These are phyloP conservation scores for Lagopus muta DNA, from an alignment of 2,113 vertebrate species.

Conservation along the genomic window DNA sequence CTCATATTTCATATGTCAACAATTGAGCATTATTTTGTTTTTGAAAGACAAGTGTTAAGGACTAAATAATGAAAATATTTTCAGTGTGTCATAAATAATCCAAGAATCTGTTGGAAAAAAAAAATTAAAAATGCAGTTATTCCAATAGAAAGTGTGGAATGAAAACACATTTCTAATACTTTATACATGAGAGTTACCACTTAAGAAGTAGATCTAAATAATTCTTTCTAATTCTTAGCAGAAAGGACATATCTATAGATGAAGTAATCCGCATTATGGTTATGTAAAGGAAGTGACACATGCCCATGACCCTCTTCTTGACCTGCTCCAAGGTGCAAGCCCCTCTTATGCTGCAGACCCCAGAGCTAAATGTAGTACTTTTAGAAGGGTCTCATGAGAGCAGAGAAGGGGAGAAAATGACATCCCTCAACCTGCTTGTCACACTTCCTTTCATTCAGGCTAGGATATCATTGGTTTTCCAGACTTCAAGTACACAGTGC, in stretches of 20 bases:
- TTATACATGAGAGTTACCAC: neutral
- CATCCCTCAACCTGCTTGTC: neutral
- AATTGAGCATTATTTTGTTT: neutral
- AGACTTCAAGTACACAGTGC: neutral
- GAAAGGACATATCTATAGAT: neutral
- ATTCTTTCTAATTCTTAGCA: neutral
- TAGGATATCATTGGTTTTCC: neutral
- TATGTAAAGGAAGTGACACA: neutral
- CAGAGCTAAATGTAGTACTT: neutral
- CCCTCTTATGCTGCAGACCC: neutral
- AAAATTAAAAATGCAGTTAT: neutral
- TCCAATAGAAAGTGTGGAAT: neutral
- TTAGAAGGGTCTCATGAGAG: neutral
- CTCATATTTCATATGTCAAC: neutral
- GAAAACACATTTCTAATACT: neutral
- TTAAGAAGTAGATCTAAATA: neutral
- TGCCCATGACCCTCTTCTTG: neutral
- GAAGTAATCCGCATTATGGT: neutral
- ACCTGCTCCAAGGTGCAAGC: neutral
- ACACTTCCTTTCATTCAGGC: neutral
- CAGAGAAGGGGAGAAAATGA: neutral
- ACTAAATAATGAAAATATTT: neutral
- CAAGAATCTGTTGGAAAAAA: neutral
- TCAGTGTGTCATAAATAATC: neutral
- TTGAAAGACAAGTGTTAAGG: neutral